phyloP scores from a whole-genome alignment of 2,888 invertebrate species.

The Hypomecis atomaria region DNA sequence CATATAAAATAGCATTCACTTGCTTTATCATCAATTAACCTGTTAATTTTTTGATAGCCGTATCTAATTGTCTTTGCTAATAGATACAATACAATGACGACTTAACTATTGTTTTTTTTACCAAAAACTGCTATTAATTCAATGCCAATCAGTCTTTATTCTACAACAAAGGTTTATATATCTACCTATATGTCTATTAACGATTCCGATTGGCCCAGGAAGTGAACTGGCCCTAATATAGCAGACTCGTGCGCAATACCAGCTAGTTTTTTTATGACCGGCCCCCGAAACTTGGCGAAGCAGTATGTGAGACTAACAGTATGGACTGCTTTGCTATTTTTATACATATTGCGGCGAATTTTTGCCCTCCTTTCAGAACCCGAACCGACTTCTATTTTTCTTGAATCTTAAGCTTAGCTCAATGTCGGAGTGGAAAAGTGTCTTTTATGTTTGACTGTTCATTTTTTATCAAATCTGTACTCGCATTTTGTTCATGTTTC shows the following conservation, averaged over 20 bases:
- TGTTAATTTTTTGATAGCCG: not conserved
- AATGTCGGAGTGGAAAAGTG: too few species aligned
- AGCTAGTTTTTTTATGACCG: constrained; percentile 46
- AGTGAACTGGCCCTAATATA: constrained; percentile 41
- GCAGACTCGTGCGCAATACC: constrained; percentile 41
- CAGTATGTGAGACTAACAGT: constrained; percentile 18
- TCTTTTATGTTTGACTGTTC: too few species aligned
- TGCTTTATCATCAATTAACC: not conserved
- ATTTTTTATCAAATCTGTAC: too few species aligned
- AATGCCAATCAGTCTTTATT: constrained; percentile 32
- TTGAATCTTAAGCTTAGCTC: too few species aligned
- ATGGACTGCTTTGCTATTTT: not conserved
- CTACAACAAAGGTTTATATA: constrained; percentile 34
- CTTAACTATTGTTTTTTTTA: constrained; percentile 13
- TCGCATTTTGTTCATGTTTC: too few species aligned
- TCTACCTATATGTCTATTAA: constrained; percentile 28
- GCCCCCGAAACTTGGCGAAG: constrained; percentile 51
- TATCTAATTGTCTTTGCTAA: constrained; percentile 4
- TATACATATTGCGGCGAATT: not conserved
- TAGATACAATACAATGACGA: constrained; percentile 12
- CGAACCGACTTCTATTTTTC: too few species aligned
- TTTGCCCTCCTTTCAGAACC: too few species aligned
- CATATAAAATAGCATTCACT: not conserved
- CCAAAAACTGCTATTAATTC: constrained; percentile 19
- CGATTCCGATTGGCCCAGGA: constrained; percentile 39